Conservation (phyloP, 2,888 invertebrate species). For the Limnephilus lunatus region DNA sequence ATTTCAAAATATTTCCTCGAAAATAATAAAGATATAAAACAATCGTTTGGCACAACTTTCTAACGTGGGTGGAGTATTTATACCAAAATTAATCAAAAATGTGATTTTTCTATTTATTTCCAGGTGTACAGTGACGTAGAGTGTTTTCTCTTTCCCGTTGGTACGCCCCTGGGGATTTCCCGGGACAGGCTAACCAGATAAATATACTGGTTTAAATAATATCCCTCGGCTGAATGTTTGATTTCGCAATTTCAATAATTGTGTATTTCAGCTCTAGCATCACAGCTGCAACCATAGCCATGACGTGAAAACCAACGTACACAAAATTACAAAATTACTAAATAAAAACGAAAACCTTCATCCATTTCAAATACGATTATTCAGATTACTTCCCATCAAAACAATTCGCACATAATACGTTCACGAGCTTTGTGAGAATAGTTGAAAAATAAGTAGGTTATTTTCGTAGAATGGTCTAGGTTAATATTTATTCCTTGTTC, state of each 20-base stretch:
- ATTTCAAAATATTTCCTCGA: not conserved
- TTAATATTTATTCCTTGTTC: conserved; percentile 20
- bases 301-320: not conserved
- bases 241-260: conserved; percentile 35
- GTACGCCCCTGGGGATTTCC: conserved; percentile 26
- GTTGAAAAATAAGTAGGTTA: not conserved
- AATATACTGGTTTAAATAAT: conserved; percentile 19
- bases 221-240: conserved; percentile 8
- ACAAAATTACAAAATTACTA: not conserved
- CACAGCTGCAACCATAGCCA: not conserved
- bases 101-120: not conserved
- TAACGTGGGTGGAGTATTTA: not conserved
- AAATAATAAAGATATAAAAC: not conserved
- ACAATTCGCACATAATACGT: not conserved
- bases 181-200: conserved; percentile 31
- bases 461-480: not conserved
- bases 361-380: not conserved
- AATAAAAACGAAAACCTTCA: not conserved
- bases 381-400: not conserved
- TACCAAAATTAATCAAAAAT: not conserved
- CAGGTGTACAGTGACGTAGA: not conserved
- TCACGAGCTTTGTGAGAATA: not conserved
- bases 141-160: not conserved
- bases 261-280: not conserved
- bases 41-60: not conserved